Evolutionary conservation across 2,797 vertebrate species (phyloP).

Genomic region (Rhinophrynus dorsalis): DNA sequence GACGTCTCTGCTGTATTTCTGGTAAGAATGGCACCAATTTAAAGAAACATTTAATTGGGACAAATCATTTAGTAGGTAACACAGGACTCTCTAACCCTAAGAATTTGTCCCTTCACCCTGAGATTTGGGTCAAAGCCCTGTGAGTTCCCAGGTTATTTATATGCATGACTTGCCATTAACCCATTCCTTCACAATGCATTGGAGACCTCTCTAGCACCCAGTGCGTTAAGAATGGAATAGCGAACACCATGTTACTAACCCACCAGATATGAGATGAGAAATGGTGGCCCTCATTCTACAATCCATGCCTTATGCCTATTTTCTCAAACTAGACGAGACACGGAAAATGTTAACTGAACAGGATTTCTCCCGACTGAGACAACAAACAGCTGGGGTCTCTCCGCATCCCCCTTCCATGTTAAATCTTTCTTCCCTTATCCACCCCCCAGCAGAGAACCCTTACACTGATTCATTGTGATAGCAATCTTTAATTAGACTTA

Average conservation of each 20-base stretch:
- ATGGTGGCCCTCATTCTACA: background rate
- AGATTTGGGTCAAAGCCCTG: too few species aligned
- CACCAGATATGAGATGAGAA: background rate
- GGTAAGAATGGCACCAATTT: too few species aligned
- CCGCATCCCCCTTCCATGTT: background rate
- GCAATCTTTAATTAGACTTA: constrained; percentile 69
- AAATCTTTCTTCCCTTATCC: background rate
- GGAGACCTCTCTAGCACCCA: too few species aligned
- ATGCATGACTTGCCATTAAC: too few species aligned
- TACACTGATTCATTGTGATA: constrained; percentile 58
- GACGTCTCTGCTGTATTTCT: too few species aligned
- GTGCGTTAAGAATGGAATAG: background rate
- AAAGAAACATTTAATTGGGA: too few species aligned
- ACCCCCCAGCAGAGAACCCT: constrained; percentile 9
- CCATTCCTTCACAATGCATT: too few species aligned
- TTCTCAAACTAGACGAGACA: constrained; percentile 22
- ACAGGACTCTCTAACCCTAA: too few species aligned
- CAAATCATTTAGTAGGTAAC: too few species aligned
- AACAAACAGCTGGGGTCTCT: constrained; percentile 36
- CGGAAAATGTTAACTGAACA: background rate
- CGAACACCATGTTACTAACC: background rate
- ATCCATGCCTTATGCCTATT: background rate
- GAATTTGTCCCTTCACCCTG: too few species aligned
- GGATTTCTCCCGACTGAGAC: constrained; percentile 10
- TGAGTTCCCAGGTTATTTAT: too few species aligned